phyloP scores from a whole-genome alignment of 2,113 vertebrate genomes.

The Coptodon rendalli region DNA sequence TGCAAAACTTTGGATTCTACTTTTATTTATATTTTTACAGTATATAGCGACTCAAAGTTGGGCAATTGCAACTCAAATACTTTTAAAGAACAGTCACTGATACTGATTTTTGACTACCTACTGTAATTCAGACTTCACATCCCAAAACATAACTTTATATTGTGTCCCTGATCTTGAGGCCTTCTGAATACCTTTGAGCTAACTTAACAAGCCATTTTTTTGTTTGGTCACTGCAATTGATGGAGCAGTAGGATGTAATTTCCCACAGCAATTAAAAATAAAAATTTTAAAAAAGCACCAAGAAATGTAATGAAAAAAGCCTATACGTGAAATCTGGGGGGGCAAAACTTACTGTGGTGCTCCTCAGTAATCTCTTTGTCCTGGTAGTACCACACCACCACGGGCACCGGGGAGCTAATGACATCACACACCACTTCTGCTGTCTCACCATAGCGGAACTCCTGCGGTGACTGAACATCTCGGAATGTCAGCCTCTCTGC shows the following conservation, averaged over 20 bases:
- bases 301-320: not conserved
- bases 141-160: not conserved
- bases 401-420: slow-evolving; percentile 89
- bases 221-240: not conserved
- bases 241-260: not conserved
- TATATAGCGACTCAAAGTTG: not conserved
- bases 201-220: not conserved
- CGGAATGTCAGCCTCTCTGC: slow-evolving; percentile 93
- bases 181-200: not conserved
- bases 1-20: not conserved
- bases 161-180: not conserved
- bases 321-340: not conserved
- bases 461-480: slow-evolving; percentile 87
- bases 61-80: not conserved
- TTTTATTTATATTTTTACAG: not conserved
- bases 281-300: fast-evolving
- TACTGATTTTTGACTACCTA: not conserved
- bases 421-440: slow-evolving; percentile 91
- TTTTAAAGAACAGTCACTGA: not conserved
- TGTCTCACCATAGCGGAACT: slow-evolving; percentile 89
- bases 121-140: not conserved
- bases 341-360: slow-evolving; percentile 83
- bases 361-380: slow-evolving; percentile 84
- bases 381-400: slow-evolving; percentile 92
- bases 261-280: not conserved